Conservation (phyloP, 2,797 vertebrate species). For the Chloroceryle inda region DNA sequence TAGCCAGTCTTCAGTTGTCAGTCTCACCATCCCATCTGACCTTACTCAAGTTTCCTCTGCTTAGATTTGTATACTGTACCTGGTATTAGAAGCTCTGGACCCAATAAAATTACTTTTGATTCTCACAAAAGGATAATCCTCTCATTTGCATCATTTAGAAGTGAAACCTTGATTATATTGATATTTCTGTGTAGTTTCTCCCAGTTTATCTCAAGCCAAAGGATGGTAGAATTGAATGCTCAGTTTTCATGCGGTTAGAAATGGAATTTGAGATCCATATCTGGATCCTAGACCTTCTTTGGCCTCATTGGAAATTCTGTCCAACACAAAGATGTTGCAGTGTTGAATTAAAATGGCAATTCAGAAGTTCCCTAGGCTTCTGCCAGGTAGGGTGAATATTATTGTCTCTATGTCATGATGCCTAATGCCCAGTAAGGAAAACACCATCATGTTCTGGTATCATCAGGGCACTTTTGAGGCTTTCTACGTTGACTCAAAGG, state of each 20-base stretch:
- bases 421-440: neutral
- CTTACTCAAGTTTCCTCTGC: neutral
- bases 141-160: neutral
- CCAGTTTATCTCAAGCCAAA: neutral
- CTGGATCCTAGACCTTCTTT: neutral
- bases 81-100: neutral
- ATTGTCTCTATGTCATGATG: neutral
- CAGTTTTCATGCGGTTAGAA: neutral
- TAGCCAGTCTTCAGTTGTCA: neutral
- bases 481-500: neutral
- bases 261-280: neutral
- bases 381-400: neutral
- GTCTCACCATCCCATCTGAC: neutral
- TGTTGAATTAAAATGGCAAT: neutral
- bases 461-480: neutral
- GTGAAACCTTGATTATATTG: neutral
- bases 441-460: neutral
- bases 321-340: neutral
- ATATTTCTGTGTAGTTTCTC: neutral
- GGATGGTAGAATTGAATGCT: neutral
- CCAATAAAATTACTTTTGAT: neutral
- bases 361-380: neutral
- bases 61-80: neutral
- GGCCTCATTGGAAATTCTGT: neutral
- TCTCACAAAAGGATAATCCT: neutral